Evolutionary conservation across 1,140 invertebrate genomes (phyloP).

Genomic region (Cyclina sinensis): DNA sequence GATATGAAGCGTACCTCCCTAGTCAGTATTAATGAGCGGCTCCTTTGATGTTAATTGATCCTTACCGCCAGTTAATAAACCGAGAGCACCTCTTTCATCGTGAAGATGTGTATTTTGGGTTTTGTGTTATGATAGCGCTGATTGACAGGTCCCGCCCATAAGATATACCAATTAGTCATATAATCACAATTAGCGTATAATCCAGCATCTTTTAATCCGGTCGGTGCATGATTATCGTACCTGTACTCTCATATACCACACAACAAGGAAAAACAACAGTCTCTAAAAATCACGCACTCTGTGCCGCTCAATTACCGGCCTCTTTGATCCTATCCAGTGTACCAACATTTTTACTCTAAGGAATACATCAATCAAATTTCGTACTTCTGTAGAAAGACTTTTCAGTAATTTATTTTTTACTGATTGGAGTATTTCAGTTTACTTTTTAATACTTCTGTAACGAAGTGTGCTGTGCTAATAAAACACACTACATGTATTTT

Average conservation of each 20-base stretch:
- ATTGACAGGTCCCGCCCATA: constrained; percentile 34
- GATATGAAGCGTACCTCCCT: constrained; percentile 27
- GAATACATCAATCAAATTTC: neutral
- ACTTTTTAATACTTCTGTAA: no score
- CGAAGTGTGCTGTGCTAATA: no score
- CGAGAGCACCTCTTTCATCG: constrained; percentile 60
- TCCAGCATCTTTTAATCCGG: neutral
- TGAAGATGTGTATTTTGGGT: constrained; percentile 50
- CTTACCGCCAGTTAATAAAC: constrained; percentile 49
- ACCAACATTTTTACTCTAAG: neutral
- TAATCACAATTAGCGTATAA: neutral
- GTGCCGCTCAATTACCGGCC: constrained; percentile 12
- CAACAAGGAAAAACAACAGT: constrained; percentile 25
- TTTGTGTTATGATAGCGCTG: constrained; percentile 30
- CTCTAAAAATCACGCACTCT: constrained; percentile 1
- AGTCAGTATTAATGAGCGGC: constrained; percentile 25
- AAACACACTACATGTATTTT: no score
- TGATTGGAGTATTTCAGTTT: neutral
- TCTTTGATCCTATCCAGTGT: constrained; percentile 19
- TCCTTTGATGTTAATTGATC: constrained; percentile 66
- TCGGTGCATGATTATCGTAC: constrained; percentile 6
- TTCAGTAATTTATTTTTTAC: neutral
- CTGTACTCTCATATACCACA: constrained; percentile 9
- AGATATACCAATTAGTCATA: constrained; percentile 20
- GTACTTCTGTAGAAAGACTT: neutral